Evolutionary conservation across 1,140 invertebrate species (phyloP).

Genomic region (Brachionus koreanus): DNA sequence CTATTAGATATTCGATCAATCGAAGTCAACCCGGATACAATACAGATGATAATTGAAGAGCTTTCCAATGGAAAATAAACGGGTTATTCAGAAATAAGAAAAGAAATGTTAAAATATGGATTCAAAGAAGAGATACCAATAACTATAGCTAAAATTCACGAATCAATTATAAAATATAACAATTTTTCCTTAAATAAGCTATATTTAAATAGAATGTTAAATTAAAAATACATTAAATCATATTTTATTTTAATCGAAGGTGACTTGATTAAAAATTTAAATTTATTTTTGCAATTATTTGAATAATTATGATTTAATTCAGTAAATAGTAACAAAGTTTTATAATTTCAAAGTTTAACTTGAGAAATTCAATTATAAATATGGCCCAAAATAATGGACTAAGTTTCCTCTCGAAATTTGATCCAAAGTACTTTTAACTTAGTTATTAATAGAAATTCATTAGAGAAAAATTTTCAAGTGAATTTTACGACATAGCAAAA

Average conservation of each 20-base stretch:
- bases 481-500: conserved; percentile 28
- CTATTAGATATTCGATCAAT: background rate
- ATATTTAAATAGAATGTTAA: background rate
- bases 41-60: background rate
- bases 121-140: background rate
- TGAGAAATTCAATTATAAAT: background rate
- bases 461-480: background rate
- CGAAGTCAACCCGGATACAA: background rate
- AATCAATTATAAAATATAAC: background rate
- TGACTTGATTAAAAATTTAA: background rate
- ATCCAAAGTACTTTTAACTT: background rate
- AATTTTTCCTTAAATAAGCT: no score
- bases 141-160: background rate
- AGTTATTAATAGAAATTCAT: background rate
- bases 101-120: background rate
- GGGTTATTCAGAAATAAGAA: background rate
- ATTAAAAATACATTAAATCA: background rate
- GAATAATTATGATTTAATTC: background rate
- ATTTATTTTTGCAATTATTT: background rate
- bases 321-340: conserved; percentile 3
- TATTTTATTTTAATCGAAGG: background rate
- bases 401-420: conserved; percentile 31
- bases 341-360: conserved; percentile 7
- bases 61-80: background rate
- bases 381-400: conserved; percentile 27